These are phyloP conservation scores for Gobiocypris rarus DNA, from an alignment of 2,113 vertebrate species.

Conservation along the genomic window DNA sequence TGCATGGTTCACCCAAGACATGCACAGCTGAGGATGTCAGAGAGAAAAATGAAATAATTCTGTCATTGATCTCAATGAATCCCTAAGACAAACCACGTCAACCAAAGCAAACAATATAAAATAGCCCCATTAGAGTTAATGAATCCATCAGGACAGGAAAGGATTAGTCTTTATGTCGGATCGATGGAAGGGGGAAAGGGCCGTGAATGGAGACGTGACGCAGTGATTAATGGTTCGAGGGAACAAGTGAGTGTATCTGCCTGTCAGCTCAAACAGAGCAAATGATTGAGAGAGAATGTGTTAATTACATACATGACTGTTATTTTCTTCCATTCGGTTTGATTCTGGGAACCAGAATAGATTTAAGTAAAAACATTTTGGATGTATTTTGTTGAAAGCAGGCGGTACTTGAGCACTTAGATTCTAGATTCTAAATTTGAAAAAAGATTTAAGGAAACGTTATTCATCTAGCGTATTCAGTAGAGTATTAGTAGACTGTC, in stretches of 20 bases:
- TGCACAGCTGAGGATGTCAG: conserved; percentile 28
- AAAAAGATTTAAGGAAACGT: background rate
- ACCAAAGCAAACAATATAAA: conserved; percentile 83
- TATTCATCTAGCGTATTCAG: no score
- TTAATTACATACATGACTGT: conserved; percentile 16
- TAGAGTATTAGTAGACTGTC: no score
- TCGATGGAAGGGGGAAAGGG: conserved; percentile 68
- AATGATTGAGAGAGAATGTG: conserved; percentile 37
- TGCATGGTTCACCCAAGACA: conserved; percentile 16
- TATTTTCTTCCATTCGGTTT: conserved; percentile 19
- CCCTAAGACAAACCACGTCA: conserved; percentile 73
- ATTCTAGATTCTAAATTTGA: background rate
- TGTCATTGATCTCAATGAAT: conserved; percentile 76
- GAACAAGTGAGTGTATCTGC: conserved; percentile 61
- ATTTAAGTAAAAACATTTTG: background rate
- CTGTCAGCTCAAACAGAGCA: conserved; percentile 55
- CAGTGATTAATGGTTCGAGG: conserved; percentile 70
- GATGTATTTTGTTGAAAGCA: background rate
- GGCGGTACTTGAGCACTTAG: background rate
- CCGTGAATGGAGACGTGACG: conserved; percentile 58
- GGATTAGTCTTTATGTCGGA: conserved; percentile 76
- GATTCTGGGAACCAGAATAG: background rate
- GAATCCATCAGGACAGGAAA: conserved; percentile 78
- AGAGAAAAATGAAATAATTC: conserved; percentile 60
- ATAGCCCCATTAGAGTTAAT: conserved; percentile 83